Evolutionary conservation across 2,797 vertebrate genomes (phyloP).

Genomic region (Phaenicophaeus curvirostris): DNA sequence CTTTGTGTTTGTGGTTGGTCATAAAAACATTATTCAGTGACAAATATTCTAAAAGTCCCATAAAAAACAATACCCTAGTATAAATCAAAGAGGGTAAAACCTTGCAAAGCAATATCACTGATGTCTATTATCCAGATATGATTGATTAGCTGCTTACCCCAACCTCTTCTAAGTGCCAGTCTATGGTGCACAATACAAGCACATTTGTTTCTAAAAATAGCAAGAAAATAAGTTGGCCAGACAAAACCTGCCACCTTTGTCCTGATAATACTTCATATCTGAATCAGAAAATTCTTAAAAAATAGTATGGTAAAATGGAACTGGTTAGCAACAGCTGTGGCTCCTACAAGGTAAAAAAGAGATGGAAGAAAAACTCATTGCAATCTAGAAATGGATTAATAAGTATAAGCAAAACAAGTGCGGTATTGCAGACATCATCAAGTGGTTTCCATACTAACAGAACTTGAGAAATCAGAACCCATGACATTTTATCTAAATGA

Average conservation of each 20-base stretch:
- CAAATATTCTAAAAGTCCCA: conserved; percentile 57
- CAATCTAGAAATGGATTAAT: background rate
- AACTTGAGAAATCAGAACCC: background rate
- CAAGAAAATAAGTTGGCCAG: background rate
- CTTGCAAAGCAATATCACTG: conserved; percentile 66
- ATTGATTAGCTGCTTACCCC: conserved; percentile 52
- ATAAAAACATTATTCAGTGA: conserved; percentile 68
- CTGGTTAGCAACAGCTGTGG: background rate
- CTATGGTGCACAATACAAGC: background rate
- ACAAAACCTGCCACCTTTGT: background rate
- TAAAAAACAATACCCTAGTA: conserved; percentile 38
- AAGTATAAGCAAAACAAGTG: background rate
- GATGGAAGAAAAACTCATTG: background rate
- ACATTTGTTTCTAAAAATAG: conserved; percentile 47
- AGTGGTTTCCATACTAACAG: background rate
- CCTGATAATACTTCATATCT: background rate
- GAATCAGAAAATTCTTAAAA: background rate
- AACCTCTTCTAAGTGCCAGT: conserved; percentile 40
- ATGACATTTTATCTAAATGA: background rate
- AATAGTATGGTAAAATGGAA: background rate
- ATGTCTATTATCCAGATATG: conserved; percentile 54
- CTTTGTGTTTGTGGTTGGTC: conserved; percentile 45
- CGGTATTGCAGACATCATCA: background rate
- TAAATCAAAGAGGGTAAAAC: conserved; percentile 64
- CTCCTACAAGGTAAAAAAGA: background rate